These are phyloP conservation scores for Eledona agricola DNA, from an alignment of 2,888 invertebrate species.

Conservation along the genomic window DNA sequence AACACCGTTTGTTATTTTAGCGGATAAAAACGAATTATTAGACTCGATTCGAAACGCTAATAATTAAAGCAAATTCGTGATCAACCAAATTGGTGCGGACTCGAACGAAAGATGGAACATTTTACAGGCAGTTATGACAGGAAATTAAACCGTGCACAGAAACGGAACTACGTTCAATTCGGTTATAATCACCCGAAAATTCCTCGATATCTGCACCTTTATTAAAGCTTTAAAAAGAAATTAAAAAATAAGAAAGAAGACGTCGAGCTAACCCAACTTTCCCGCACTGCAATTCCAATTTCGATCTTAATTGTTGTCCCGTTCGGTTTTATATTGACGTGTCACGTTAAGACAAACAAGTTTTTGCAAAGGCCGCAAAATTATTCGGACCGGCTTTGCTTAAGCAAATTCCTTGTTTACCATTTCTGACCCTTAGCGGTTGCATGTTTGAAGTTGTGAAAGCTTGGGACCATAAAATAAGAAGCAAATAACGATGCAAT, in stretches of 20 bases:
- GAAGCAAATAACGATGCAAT: too few species aligned
- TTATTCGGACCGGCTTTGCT: constrained; percentile 1
- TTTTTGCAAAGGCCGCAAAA: not conserved
- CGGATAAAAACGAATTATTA: too few species aligned
- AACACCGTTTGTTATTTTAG: too few species aligned
- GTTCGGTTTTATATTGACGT: too few species aligned
- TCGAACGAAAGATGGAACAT: constrained; percentile 9
- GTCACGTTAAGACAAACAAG: too few species aligned
- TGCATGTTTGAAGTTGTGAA: too few species aligned
- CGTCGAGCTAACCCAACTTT: not conserved
- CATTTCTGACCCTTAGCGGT: constrained; percentile 1
- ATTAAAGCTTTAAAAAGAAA: constrained; percentile 18
- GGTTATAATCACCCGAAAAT: constrained; percentile 12
- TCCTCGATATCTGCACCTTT: constrained; percentile 9
- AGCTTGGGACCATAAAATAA: too few species aligned
- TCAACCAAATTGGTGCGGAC: too few species aligned
- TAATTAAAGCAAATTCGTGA: too few species aligned
- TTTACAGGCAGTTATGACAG: constrained; percentile 18
- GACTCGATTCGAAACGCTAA: too few species aligned
- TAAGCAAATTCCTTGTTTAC: constrained; percentile 7
- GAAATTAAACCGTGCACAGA: constrained; percentile 22
- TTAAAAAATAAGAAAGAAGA: constrained; percentile 15
- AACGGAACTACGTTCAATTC: constrained; percentile 18
- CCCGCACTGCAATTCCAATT: too few species aligned
- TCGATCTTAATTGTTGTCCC: too few species aligned